phyloP scores from a whole-genome alignment of 2,888 invertebrate species.

The Calliopum simillimum region DNA sequence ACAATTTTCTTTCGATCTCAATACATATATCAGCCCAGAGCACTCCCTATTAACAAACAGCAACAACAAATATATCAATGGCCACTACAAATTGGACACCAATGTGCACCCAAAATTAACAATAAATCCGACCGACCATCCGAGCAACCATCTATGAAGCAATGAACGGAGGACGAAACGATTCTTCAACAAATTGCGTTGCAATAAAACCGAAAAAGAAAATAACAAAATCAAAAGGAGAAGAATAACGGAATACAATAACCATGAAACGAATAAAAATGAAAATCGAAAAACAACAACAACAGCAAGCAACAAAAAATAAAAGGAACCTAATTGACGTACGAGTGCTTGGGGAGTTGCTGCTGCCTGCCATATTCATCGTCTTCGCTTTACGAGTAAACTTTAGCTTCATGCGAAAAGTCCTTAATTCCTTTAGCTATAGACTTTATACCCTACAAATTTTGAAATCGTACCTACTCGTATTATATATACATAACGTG shows the following conservation, averaged over 20 bases:
- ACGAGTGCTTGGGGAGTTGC: conserved; percentile 64
- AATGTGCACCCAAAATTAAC: conserved; percentile 20
- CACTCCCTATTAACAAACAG: conserved; percentile 28
- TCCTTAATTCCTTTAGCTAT: no score
- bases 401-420: conserved; percentile 34
- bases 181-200: conserved; percentile 63
- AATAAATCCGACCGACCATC: conserved; percentile 1
- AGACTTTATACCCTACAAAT: no score
- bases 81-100: conserved; percentile 28
- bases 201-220: conserved; percentile 56
- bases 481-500: no score
- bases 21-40: conserved; percentile 13
- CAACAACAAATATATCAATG: conserved; percentile 17
- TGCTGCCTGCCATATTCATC: conserved; percentile 57
- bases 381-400: conserved; percentile 64
- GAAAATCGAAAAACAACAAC: conserved; percentile 18
- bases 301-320: conserved; percentile 19
- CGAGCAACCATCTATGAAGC: neutral
- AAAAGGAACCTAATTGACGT: conserved; percentile 61
- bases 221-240: conserved; percentile 24
- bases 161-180: conserved; percentile 56
- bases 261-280: conserved; percentile 19
- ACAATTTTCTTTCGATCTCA: neutral
- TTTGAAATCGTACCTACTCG: no score
- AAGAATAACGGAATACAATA: conserved; percentile 22